Evolutionary conservation across 2,888 invertebrate species (phyloP).

Genomic region (Cenopis cana): DNA sequence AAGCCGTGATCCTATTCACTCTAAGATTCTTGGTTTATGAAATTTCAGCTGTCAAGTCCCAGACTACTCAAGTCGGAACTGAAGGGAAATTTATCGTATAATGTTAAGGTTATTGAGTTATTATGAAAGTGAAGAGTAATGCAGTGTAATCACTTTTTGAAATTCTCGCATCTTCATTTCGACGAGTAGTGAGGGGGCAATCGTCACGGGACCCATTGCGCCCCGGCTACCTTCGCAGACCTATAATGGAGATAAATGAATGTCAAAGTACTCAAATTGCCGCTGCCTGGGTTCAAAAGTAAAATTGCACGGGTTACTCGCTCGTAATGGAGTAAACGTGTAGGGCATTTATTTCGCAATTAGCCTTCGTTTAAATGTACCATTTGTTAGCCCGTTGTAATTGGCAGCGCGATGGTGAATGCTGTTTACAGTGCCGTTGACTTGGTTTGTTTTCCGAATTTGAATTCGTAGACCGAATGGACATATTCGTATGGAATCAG

Average conservation of each 20-base stretch:
- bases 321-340: conserved; percentile 80
- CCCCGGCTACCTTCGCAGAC: conserved; percentile 62
- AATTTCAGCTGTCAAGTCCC: neutral
- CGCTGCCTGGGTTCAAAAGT: conserved; percentile 63
- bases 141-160: conserved; percentile 23
- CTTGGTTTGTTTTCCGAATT: conserved; percentile 33
- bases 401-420: conserved; percentile 47
- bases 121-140: neutral
- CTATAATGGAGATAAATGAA: conserved; percentile 83
- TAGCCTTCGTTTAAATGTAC: conserved; percentile 67
- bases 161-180: conserved; percentile 49
- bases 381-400: conserved; percentile 51
- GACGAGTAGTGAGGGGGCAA: conserved; percentile 54
- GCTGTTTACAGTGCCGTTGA: conserved; percentile 40
- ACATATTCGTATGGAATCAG: neutral
- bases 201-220: conserved; percentile 66
- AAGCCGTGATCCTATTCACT: neutral
- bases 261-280: conserved; percentile 79
- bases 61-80: neutral
- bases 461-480: neutral
- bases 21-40: neutral
- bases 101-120: neutral
- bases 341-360: conserved; percentile 78
- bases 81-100: neutral
- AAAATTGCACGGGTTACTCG: conserved; percentile 73